These are phyloP conservation scores for Tenodera sinensis DNA, from an alignment of 2,888 invertebrate species.

Conservation along the genomic window DNA sequence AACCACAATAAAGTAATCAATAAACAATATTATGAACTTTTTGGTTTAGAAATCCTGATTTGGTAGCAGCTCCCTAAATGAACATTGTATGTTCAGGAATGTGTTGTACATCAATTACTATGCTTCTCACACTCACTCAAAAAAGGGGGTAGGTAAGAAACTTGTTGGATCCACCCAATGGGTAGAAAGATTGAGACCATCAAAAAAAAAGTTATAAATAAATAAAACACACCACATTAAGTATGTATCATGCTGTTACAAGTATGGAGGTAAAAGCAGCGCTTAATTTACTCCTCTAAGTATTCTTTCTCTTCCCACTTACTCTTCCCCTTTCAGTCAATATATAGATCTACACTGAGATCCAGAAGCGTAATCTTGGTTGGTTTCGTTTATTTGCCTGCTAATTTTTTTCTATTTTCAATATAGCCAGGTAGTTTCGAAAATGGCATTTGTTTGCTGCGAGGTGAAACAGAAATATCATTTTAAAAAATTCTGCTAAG, in stretches of 20 bases:
- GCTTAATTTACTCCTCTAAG: neutral
- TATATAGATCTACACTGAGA: neutral
- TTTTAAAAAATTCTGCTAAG: neutral
- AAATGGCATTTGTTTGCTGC: neutral
- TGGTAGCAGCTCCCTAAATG: constrained; percentile 2
- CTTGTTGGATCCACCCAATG: constrained; percentile 6
- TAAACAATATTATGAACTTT: constrained; percentile 23
- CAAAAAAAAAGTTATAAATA: constrained; percentile 1
- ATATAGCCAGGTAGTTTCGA: neutral
- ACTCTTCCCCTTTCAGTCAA: constrained; percentile 2
- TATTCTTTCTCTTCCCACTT: neutral
- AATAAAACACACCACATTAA: neutral
- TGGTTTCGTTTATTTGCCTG: neutral
- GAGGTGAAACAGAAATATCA: neutral
- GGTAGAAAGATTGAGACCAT: constrained; percentile 23
- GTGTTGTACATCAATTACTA: constrained; percentile 14
- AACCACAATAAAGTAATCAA: neutral
- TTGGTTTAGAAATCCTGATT: constrained; percentile 1
- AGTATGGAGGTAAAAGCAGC: neutral
- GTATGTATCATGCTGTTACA: neutral
- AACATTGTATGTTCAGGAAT: constrained; percentile 23
- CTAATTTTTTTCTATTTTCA: neutral
- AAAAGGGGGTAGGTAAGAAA: neutral
- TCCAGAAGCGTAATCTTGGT: constrained; percentile 4
- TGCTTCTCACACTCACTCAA: neutral